Conservation (phyloP, 2,797 vertebrate species). For the Coluber constrictor region DNA sequence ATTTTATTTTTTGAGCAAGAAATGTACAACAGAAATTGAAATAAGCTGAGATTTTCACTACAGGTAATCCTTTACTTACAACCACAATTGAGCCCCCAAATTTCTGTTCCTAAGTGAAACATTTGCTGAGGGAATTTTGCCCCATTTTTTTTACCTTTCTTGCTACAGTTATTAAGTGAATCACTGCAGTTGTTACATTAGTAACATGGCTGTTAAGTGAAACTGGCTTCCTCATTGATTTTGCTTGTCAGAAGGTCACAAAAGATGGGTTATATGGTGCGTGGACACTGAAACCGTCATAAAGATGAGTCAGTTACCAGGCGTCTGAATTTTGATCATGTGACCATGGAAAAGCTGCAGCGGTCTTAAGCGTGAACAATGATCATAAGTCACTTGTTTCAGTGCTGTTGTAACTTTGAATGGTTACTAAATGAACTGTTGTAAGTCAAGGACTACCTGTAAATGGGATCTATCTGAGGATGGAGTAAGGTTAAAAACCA, state of each 20-base stretch:
- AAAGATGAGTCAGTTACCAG: not conserved
- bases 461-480: not conserved
- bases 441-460: not conserved
- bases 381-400: not conserved
- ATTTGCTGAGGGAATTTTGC: not conserved
- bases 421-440: not conserved
- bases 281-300: not conserved
- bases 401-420: not conserved
- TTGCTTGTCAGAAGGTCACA: too few species aligned
- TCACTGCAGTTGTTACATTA: not conserved
- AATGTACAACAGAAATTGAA: not conserved
- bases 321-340: not conserved
- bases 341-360: not conserved
- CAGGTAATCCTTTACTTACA: not conserved
- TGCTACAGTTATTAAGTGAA: not conserved
- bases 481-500: not conserved
- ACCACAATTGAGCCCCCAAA: not conserved
- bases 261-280: not conserved
- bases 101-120: not conserved
- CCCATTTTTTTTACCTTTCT: not conserved
- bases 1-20: not conserved
- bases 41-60: not conserved
- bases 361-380: not conserved
- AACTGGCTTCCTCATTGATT: not conserved
- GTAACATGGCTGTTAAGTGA: not conserved